phyloP scores from a whole-genome alignment of 2,797 vertebrate genomes.

The Coccyzus lansbergi region DNA sequence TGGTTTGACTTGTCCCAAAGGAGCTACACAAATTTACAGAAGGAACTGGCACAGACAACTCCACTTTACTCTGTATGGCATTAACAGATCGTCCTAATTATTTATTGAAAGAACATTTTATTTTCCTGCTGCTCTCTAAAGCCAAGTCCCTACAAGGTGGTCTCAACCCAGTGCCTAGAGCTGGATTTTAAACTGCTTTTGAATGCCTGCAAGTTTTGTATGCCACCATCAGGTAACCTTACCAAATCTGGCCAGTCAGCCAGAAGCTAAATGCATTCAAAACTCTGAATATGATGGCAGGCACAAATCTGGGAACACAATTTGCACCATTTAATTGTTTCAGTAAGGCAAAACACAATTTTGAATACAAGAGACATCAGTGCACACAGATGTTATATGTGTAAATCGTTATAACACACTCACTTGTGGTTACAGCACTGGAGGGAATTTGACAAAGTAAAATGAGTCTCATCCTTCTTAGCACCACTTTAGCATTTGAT shows the following conservation, averaged over 20 bases:
- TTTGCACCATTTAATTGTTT: background rate
- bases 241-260: background rate
- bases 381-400: background rate
- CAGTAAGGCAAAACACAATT: background rate
- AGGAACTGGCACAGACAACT: conserved; percentile 45
- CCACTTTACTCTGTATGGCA: background rate
- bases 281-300: background rate
- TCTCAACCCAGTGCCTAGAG: background rate
- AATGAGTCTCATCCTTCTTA: background rate
- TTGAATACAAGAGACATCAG: background rate
- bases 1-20: background rate
- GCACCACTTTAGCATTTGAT: background rate
- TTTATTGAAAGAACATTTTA: conserved; percentile 54
- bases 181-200: background rate
- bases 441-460: background rate
- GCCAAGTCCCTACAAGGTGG: conserved; percentile 45
- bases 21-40: conserved; percentile 13
- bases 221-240: background rate
- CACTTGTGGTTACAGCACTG: background rate
- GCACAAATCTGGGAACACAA: background rate
- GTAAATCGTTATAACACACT: background rate
- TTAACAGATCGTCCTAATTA: conserved; percentile 53
- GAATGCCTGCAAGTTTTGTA: background rate
- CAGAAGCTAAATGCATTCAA: background rate
- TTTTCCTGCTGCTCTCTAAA: conserved; percentile 36